Evolutionary conservation across 2,888 invertebrate species (phyloP).

Genomic region (Epinotia bilunana): DNA sequence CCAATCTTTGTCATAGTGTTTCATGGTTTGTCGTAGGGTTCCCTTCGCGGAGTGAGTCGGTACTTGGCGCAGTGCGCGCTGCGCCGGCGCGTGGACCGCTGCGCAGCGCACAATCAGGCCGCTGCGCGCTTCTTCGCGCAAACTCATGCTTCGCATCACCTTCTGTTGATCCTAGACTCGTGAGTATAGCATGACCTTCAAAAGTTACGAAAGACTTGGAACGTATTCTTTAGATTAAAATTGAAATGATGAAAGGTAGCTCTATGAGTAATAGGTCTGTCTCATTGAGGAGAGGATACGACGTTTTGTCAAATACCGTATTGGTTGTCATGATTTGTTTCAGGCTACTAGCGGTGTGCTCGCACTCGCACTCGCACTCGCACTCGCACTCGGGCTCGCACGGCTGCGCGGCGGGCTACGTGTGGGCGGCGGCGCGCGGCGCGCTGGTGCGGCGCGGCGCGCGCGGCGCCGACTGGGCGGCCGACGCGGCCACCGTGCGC

Average conservation of each 20-base stretch:
- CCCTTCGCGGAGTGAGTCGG: constrained; percentile 69
- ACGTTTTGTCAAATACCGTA: no score
- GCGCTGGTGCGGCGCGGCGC: constrained; percentile 67
- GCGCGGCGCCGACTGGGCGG: constrained; percentile 65
- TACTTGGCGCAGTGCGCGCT: constrained; percentile 65
- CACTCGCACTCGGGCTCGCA: no score
- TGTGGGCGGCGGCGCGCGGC: constrained; percentile 63
- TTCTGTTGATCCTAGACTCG: constrained; percentile 73
- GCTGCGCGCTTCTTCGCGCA: constrained; percentile 62
- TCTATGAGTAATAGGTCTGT: no score
- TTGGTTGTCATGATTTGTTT: neutral
- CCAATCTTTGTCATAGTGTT: no score
- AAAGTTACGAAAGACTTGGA: no score
- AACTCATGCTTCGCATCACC: constrained; percentile 71
- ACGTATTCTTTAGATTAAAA: no score
- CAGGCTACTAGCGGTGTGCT: constrained; percentile 64
- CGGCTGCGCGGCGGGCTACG: constrained; percentile 67
- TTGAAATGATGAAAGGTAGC: no score
- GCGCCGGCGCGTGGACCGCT: constrained; percentile 65
- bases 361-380: no score
- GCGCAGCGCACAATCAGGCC: constrained; percentile 54
- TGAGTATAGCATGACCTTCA: constrained; percentile 54
- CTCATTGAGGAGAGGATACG: no score
- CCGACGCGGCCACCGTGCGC: constrained; percentile 66
- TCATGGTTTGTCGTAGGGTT: constrained; percentile 60